Conservation (phyloP, 2,888 invertebrate species). For the Crioceris asparagi region DNA sequence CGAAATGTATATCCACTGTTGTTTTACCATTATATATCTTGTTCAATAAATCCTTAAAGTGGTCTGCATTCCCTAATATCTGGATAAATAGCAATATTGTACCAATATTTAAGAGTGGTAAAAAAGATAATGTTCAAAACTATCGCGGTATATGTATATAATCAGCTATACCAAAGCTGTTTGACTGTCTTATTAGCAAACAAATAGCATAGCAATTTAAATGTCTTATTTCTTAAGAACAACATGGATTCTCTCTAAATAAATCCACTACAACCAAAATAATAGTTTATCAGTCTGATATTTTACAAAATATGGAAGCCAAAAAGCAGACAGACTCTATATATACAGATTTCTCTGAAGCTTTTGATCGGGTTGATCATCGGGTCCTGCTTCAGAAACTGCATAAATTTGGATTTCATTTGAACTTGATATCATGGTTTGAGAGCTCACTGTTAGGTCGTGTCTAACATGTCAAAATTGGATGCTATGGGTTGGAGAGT, state of each 20-base stretch:
- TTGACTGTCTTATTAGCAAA: constrained; percentile 3
- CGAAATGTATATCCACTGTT: neutral
- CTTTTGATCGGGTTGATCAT: no score
- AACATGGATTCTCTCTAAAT: neutral
- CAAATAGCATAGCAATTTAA: neutral
- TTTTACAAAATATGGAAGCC: neutral
- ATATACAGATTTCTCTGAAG: no score
- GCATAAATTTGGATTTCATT: no score
- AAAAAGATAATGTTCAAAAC: neutral
- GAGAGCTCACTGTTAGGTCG: no score
- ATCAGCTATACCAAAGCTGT: constrained; percentile 2
- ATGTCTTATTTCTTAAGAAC: neutral
- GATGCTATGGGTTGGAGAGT: no score
- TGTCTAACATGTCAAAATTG: no score
- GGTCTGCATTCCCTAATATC: neutral
- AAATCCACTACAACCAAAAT: neutral
- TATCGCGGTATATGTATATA: constrained; percentile 2
- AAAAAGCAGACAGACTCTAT: no score
- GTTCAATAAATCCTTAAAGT: neutral
- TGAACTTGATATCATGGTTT: no score
- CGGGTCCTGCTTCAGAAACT: no score
- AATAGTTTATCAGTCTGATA: neutral
- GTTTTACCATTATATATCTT: neutral
- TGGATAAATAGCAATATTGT: neutral
- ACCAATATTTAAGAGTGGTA: constrained; percentile 1